Conservation (phyloP, 2,797 vertebrate genomes). For the Karalla daura region DNA sequence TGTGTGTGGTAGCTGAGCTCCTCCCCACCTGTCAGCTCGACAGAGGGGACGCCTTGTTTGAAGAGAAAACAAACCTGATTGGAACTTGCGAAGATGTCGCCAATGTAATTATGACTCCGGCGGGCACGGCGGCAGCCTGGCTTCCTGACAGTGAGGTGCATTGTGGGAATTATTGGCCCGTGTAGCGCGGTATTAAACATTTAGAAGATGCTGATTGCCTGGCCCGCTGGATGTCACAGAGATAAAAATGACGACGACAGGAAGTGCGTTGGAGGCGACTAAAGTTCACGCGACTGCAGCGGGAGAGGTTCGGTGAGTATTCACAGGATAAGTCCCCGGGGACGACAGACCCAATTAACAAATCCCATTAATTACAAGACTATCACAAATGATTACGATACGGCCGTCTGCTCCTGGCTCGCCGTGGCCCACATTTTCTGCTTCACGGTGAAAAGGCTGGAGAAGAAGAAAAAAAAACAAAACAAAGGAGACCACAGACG, state of each 20-base stretch:
- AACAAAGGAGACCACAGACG: constrained; percentile 51
- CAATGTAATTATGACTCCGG: constrained; percentile 61
- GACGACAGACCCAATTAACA: constrained; percentile 81
- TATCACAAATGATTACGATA: constrained; percentile 81
- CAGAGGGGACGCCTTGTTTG: constrained; percentile 41
- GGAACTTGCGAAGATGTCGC: constrained; percentile 49
- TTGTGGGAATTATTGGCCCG: constrained; percentile 61
- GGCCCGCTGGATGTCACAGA: constrained; percentile 33
- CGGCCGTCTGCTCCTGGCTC: constrained; percentile 74
- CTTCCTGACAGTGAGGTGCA: constrained; percentile 60
- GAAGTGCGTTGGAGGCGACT: constrained; percentile 43
- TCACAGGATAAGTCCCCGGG: constrained; percentile 67
- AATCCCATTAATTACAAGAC: constrained; percentile 83
- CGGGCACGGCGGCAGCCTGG: constrained; percentile 28
- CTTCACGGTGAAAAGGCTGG: constrained; percentile 61
- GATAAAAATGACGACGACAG: constrained; percentile 44
- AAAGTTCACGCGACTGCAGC: constrained; percentile 61
- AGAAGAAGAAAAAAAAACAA: constrained; percentile 34
- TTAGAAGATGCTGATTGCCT: constrained; percentile 62
- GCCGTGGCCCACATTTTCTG: constrained; percentile 73
- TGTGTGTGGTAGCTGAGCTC: not conserved
- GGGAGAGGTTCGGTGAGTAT: constrained; percentile 73
- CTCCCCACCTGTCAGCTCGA: constrained; percentile 39
- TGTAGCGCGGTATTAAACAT: constrained; percentile 60
- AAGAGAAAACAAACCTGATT: constrained; percentile 61